These are phyloP conservation scores for Caenorhabditis inopinata DNA, from an alignment of 1,140 invertebrate species.

Conservation along the genomic window DNA sequence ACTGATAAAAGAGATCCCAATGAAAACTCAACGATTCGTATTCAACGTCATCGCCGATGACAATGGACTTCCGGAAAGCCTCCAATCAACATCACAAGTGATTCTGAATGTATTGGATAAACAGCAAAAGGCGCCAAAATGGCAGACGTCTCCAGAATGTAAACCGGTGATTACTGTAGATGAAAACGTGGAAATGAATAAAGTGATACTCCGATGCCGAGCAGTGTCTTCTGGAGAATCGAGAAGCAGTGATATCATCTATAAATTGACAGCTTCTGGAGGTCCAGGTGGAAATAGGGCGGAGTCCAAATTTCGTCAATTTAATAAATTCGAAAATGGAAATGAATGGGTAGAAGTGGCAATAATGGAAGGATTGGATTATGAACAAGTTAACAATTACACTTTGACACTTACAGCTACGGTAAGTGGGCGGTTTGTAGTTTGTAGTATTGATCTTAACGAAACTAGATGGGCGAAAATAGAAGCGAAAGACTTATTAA, in stretches of 20 bases:
- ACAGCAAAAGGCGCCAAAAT: constrained; percentile 55
- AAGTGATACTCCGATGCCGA: constrained; percentile 55
- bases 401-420: constrained; percentile 63
- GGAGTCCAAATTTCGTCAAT: constrained; percentile 61
- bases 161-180: constrained; percentile 47
- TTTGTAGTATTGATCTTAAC: neutral
- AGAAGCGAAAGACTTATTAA: no score
- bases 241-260: constrained; percentile 50
- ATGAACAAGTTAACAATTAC: constrained; percentile 59
- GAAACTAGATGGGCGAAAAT: no score
- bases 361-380: constrained; percentile 63
- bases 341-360: constrained; percentile 58
- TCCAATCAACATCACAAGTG: constrained; percentile 52
- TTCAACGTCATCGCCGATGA: constrained; percentile 60
- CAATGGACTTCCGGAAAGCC: constrained; percentile 58
- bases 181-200: constrained; percentile 51
- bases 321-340: constrained; percentile 56
- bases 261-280: constrained; percentile 52
- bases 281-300: constrained; percentile 54
- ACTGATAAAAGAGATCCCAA: constrained; percentile 52
- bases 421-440: constrained; percentile 32
- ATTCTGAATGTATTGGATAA: constrained; percentile 57
- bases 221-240: constrained; percentile 50
- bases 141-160: constrained; percentile 49
- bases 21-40: constrained; percentile 50